Conservation (phyloP, 2,113 vertebrate genomes). For the Zosterops borbonicus region DNA sequence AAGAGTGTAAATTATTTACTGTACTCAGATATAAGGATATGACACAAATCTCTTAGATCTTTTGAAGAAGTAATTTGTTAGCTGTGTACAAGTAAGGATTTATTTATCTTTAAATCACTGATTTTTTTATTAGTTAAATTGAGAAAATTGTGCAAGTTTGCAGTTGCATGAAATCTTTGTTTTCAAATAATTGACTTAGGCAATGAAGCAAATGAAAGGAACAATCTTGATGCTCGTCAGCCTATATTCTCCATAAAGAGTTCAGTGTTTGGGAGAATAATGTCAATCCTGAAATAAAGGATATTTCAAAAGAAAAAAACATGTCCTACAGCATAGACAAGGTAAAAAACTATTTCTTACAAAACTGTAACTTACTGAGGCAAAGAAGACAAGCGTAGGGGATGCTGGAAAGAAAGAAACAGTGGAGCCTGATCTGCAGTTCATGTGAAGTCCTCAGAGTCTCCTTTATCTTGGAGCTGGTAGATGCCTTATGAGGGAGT, state of each 20-base stretch:
- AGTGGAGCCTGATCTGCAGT: not conserved
- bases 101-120: not conserved
- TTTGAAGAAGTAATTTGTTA: not conserved
- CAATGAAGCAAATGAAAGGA: not conserved
- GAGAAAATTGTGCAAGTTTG: not conserved
- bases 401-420: not conserved
- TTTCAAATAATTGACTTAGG: not conserved
- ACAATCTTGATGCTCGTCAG: not conserved
- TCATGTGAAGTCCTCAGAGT: not conserved
- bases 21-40: not conserved
- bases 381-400: not conserved
- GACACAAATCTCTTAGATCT: not conserved
- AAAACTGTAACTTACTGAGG: not conserved
- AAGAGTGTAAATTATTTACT: not conserved
- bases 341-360: not conserved
- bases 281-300: not conserved
- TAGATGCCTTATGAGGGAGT: not conserved
- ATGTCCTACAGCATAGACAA: not conserved
- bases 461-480: not conserved
- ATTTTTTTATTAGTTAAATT: not conserved
- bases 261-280: not conserved
- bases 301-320: not conserved
- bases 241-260: not conserved
- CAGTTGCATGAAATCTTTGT: not conserved
- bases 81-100: not conserved